Evolutionary conservation across 1,140 invertebrate species (phyloP).

Genomic region (Dolichoris vasculosae): DNA sequence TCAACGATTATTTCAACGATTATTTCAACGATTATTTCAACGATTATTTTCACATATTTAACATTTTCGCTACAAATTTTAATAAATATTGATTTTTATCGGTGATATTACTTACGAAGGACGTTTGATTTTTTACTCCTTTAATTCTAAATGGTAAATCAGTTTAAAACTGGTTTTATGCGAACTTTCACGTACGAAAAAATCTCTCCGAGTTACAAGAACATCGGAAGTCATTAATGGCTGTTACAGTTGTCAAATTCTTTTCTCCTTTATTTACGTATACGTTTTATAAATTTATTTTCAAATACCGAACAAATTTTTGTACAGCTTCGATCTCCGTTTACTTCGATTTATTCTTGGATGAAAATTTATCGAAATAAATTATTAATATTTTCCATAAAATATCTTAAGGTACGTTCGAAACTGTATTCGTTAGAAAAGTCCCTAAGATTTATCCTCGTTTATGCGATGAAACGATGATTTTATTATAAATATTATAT

Average conservation of each 20-base stretch:
- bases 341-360: not conserved
- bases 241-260: not conserved
- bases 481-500: too few relatives aligned
- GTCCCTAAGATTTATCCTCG: too few relatives aligned
- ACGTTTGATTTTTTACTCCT: not conserved
- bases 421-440: too few relatives aligned
- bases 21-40: too few relatives aligned
- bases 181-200: not conserved
- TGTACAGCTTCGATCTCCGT: not conserved
- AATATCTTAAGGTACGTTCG: too few relatives aligned
- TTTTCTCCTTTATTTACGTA: not conserved
- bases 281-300: not conserved
- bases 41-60: not conserved
- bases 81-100: not conserved
- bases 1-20: too few relatives aligned
- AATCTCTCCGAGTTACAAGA: not conserved
- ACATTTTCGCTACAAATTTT: not conserved
- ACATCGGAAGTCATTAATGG: not conserved
- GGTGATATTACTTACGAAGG: not conserved
- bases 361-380: too few relatives aligned
- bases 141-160: not conserved
- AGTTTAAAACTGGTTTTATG: not conserved
- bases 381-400: too few relatives aligned
- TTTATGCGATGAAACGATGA: too few relatives aligned
- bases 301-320: not conserved